A percentile compares a stretch with the other conserved stretches of the same genome.
phyloP scores from a whole-genome alignment of 2,888 invertebrate species.

The Melipona bicolor region DNA sequence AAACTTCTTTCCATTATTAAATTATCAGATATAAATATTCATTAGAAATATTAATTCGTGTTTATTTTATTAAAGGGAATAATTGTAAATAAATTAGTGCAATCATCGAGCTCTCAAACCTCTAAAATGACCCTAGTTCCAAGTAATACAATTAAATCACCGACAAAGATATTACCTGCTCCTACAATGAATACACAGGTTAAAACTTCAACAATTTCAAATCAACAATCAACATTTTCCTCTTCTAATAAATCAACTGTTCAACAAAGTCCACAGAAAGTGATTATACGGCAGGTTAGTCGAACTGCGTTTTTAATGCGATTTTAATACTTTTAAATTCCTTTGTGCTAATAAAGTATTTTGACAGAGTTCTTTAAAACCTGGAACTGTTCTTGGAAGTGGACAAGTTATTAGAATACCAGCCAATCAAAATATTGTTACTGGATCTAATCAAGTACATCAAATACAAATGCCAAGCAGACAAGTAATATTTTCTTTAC shows the following conservation, averaged over 20 bases:
- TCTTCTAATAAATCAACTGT: constrained; percentile 74
- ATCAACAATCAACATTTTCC: constrained; percentile 76
- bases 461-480: constrained; percentile 90
- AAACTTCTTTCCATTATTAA: background rate
- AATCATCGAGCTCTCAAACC: constrained; percentile 79
- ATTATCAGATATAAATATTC: constrained; percentile 6
- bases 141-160: constrained; percentile 86
- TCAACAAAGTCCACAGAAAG: constrained; percentile 85
- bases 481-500: constrained; percentile 85
- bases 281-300: constrained; percentile 85
- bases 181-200: constrained; percentile 82
- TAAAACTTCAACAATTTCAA: constrained; percentile 73
- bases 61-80: constrained; percentile 78
- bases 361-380: constrained; percentile 82
- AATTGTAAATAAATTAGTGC: constrained; percentile 85
- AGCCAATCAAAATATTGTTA: constrained; percentile 83
- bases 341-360: constrained; percentile 23
- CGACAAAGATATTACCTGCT: constrained; percentile 89
- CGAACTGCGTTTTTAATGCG: background rate
- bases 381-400: constrained; percentile 81
- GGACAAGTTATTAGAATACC: constrained; percentile 85
- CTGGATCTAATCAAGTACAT: constrained; percentile 86
- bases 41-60: constrained; percentile 18
- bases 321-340: constrained; percentile 3
- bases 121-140: constrained; percentile 84